Evolutionary conservation across 2,888 invertebrate genomes (phyloP).

Genomic region (Athripsodes cinereus): DNA sequence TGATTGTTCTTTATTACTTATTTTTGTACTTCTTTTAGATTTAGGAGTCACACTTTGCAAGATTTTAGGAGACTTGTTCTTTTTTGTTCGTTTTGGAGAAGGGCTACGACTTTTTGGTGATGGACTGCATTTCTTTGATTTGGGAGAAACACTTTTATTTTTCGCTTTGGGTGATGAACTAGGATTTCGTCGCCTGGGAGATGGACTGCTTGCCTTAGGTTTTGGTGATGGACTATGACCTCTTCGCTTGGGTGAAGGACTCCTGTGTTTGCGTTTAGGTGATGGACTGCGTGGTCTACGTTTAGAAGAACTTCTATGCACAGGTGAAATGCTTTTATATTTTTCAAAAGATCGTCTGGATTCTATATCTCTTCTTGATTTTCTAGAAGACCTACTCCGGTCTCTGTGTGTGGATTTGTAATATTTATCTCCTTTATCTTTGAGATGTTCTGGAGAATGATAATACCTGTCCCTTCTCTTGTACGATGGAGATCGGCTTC

Average conservation of each 20-base stretch:
- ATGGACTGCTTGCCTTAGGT: slow-evolving; percentile 16
- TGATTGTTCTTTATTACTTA: slow-evolving; percentile 14
- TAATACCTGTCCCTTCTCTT: slow-evolving; percentile 30
- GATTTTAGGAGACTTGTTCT: slow-evolving; percentile 22
- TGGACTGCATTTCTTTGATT: slow-evolving; percentile 13
- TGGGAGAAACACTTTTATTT: slow-evolving; percentile 34
- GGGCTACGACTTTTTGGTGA: slow-evolving; percentile 15
- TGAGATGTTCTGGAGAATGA: slow-evolving; percentile 29
- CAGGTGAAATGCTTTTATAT: slow-evolving; percentile 10
- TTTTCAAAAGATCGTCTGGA: slow-evolving; percentile 18
- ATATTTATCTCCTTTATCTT: slow-evolving; percentile 31
- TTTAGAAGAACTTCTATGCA: slow-evolving; percentile 7
- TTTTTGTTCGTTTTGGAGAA: slow-evolving; percentile 12
- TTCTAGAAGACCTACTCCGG: slow-evolving; percentile 23
- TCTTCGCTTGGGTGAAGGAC: slow-evolving; percentile 19
- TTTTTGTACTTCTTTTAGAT: slow-evolving; percentile 32
- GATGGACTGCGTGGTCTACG: slow-evolving; percentile 35
- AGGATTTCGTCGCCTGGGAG: slow-evolving; percentile 18
- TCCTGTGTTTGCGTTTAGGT: slow-evolving; percentile 25
- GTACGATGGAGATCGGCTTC: slow-evolving; percentile 33
- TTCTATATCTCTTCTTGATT: slow-evolving; percentile 24
- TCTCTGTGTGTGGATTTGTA: slow-evolving; percentile 27
- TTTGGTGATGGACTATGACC: slow-evolving; percentile 11
- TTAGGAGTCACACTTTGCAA: slow-evolving; percentile 25
- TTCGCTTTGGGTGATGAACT: slow-evolving; percentile 24